These are phyloP conservation scores for Isaurus tuberculatus DNA, from an alignment of 92 coral and sea anemone species.

Conservation along the genomic window DNA sequence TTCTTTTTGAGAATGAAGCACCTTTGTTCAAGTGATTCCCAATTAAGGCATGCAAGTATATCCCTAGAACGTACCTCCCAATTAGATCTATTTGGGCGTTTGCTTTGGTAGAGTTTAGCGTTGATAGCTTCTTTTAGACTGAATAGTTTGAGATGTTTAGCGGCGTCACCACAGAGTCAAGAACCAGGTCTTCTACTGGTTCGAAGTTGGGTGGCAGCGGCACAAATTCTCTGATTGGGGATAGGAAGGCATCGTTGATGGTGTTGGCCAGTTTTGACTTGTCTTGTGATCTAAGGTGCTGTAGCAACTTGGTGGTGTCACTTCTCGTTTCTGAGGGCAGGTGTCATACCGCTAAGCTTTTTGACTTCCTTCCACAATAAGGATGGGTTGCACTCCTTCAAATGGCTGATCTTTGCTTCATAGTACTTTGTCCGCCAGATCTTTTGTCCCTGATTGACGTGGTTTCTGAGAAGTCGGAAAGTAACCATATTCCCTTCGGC, in stretches of 20 bases:
- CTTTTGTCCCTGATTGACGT: constrained; percentile 38
- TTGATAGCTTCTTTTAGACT: background rate
- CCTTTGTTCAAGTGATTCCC: too few species aligned
- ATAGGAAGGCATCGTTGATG: constrained; percentile 7
- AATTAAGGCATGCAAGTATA: too few species aligned
- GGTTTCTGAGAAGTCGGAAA: constrained; percentile 32
- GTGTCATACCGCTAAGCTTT: constrained; percentile 31
- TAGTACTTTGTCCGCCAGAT: constrained; percentile 25
- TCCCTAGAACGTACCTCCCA: too few species aligned
- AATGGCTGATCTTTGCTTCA: constrained; percentile 20
- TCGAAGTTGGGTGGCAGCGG: constrained; percentile 8
- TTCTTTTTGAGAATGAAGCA: too few species aligned
- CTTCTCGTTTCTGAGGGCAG: constrained; percentile 1
- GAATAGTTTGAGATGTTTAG: background rate
- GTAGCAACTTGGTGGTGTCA: background rate
- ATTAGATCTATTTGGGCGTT: too few species aligned
- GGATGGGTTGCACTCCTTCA: constrained; percentile 41
- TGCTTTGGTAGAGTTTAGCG: background rate
- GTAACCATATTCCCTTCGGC: background rate
- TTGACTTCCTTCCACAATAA: constrained; percentile 48
- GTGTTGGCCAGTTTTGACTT: background rate
- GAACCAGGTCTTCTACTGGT: background rate
- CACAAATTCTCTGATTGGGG: background rate
- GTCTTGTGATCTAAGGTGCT: background rate
- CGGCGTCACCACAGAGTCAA: background rate